Percentiles rank a stretch among this genome's conserved stretches.
Evolutionary conservation across 2,113 vertebrate species (phyloP).

Genomic region (Pristiophorus japonicus): DNA sequence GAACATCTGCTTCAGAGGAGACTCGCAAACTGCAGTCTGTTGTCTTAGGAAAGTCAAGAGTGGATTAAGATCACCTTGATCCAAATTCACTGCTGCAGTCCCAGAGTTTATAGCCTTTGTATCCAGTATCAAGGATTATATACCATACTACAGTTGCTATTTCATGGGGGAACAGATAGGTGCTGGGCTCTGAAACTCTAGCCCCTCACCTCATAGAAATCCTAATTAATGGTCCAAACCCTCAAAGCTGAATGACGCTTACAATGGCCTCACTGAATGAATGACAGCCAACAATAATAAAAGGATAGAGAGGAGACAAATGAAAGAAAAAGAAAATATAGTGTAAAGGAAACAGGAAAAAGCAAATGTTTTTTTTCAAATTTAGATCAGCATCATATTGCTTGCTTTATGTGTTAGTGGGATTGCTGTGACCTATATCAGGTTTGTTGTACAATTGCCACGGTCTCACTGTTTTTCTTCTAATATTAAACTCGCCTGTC

Average conservation of each 20-base stretch:
- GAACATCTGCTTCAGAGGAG: slow-evolving; percentile 42
- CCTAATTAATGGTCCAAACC: neutral
- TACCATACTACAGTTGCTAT: neutral
- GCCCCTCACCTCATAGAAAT: neutral
- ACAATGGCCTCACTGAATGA: neutral
- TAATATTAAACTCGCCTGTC: neutral
- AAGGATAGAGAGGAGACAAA: neutral
- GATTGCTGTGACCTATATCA: neutral
- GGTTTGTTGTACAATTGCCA: neutral
- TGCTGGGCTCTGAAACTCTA: neutral
- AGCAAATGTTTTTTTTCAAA: neutral
- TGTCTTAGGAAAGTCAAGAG: slow-evolving; percentile 32
- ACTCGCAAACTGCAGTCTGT: slow-evolving; percentile 33
- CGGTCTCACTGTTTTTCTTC: neutral
- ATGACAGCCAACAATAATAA: neutral
- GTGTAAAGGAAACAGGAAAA: neutral
- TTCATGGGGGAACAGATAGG: neutral
- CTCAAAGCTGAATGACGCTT: slow-evolving; percentile 4
- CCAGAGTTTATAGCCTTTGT: neutral
- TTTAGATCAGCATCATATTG: neutral
- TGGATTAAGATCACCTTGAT: slow-evolving; percentile 35
- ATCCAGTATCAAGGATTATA: neutral
- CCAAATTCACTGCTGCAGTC: neutral
- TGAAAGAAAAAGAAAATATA: neutral
- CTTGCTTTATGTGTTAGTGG: neutral